Evolutionary conservation across 2,797 vertebrate genomes (phyloP).

Genomic region (Botia kubotai): DNA sequence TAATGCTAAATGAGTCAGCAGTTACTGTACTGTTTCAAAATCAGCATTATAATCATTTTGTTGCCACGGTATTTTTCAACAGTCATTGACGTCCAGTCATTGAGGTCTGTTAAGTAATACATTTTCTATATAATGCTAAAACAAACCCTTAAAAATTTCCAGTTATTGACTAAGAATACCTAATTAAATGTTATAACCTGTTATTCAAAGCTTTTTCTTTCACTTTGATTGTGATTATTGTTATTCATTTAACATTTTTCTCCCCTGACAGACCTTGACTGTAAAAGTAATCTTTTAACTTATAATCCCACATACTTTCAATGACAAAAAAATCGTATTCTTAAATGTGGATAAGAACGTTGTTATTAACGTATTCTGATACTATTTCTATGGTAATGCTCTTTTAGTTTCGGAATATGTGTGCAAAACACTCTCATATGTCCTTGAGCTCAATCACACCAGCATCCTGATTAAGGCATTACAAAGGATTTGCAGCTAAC

Average conservation of each 20-base stretch:
- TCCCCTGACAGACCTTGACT: no score
- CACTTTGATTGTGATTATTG: background rate
- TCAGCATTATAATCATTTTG: no score
- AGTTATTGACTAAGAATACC: background rate
- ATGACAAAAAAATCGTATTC: background rate
- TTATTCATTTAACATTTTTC: background rate
- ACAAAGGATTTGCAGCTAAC: slow-evolving; percentile 52
- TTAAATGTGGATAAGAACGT: background rate
- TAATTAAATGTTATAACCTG: background rate
- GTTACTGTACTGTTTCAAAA: no score
- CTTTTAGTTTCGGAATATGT: slow-evolving; percentile 39
- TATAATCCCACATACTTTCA: background rate
- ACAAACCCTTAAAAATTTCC: no score
- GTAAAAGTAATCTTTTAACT: no score
- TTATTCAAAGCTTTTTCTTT: background rate
- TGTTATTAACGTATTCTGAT: background rate
- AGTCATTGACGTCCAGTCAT: no score
- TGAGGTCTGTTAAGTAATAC: no score
- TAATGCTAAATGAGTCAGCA: no score
- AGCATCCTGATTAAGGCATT: slow-evolving; percentile 46
- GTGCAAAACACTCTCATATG: slow-evolving; percentile 47
- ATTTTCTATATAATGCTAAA: no score
- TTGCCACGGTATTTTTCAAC: no score
- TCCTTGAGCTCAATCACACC: slow-evolving; percentile 22
- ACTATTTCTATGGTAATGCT: slow-evolving; percentile 41